A percentile compares a stretch with the other conserved stretches of the same genome.
Conservation (phyloP, 2,113 vertebrate genomes). For the Chitala chitala region DNA sequence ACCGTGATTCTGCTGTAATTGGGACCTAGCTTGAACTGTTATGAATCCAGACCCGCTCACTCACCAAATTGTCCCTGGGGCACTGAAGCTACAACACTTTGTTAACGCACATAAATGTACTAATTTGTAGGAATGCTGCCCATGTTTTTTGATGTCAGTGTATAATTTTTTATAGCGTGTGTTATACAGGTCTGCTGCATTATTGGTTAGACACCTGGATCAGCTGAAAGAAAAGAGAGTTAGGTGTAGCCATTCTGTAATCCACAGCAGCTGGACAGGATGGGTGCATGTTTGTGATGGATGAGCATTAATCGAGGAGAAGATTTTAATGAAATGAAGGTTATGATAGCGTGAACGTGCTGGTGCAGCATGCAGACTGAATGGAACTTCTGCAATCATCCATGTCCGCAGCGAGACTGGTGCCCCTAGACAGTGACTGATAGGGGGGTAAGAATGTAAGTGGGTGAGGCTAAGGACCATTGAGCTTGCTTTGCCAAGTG, state of each 20-base stretch:
- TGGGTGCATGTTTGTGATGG: background rate
- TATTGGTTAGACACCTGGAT: background rate
- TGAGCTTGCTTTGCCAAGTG: too few species aligned
- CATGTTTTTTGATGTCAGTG: too few species aligned
- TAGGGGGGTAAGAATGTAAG: background rate
- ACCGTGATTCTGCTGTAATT: too few species aligned
- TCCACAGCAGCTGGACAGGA: background rate
- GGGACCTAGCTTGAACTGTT: too few species aligned
- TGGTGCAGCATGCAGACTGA: background rate
- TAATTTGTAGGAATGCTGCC: background rate
- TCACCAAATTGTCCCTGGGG: too few species aligned
- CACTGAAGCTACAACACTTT: too few species aligned
- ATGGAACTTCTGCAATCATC: background rate
- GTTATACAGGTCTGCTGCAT: background rate
- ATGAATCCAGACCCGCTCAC: too few species aligned
- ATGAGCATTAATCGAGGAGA: background rate
- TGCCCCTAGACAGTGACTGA: background rate
- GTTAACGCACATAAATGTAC: too few species aligned
- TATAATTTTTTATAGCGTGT: background rate
- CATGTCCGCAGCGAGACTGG: background rate
- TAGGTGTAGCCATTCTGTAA: background rate
- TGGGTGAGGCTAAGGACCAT: background rate
- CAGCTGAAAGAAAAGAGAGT: background rate
- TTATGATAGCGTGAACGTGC: background rate
- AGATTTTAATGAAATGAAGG: constrained; percentile 3